phyloP scores from a whole-genome alignment of 2,113 vertebrate genomes.

The Oophaga pumilio region DNA sequence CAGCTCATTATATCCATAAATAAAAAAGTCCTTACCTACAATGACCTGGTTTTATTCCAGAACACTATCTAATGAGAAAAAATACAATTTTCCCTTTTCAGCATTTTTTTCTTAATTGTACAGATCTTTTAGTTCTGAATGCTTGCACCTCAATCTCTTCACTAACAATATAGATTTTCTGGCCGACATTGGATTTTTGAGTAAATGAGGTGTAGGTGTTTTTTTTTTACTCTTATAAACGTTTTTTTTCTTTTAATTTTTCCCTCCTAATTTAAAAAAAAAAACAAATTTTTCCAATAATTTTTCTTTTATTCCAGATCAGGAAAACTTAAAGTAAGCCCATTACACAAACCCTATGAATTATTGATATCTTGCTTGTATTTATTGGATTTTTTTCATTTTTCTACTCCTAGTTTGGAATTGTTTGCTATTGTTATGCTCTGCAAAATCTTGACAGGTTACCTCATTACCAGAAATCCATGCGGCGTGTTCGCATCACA shows the following conservation, averaged over 20 bases:
- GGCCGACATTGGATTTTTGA: not conserved
- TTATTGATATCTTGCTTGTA: not conserved
- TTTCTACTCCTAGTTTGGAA: not conserved
- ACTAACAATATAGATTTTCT: slow-evolving; percentile 1
- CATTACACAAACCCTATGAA: not conserved
- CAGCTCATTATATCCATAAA: slow-evolving; percentile 22
- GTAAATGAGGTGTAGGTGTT: no score
- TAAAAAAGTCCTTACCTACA: not conserved
- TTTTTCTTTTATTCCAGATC: not conserved
- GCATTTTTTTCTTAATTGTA: not conserved
- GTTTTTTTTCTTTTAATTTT: not conserved
- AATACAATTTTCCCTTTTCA: not conserved
- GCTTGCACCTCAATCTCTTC: not conserved
- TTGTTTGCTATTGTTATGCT: not conserved
- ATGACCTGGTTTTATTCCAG: not conserved
- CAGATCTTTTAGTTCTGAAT: not conserved
- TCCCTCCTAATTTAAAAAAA: not conserved
- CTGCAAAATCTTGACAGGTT: slow-evolving; percentile 31
- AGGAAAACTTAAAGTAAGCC: not conserved
- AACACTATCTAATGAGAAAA: not conserved
- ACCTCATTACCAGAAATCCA: slow-evolving; percentile 49
- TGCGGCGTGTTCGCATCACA: slow-evolving; percentile 15
- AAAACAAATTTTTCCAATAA: not conserved
- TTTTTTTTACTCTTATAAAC: not conserved
- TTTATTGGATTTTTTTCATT: not conserved